Evolutionary conservation across 2,888 invertebrate genomes (phyloP), one percentile per base, ranked within the genome.

Genomic region (Cordilura impudica): DNA sequence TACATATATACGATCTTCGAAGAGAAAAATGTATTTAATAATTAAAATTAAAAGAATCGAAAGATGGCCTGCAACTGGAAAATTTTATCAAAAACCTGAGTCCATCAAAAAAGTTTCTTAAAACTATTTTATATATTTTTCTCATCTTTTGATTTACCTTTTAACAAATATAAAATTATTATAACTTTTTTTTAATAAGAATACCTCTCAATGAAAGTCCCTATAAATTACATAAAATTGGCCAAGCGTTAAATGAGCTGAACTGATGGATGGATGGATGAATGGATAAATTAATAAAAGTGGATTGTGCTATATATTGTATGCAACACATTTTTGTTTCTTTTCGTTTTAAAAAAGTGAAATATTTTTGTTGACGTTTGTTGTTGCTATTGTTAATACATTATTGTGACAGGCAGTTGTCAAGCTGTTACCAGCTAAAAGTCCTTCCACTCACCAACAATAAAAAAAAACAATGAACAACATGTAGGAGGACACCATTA

Each of bases 331-430:
- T 51, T 19, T 14, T 51, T 23, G 58, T 21, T 16, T 58, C 12
- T 35, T 43, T 23, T 51, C 23, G 6, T 23, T 60, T 43, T 43
- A n/a, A n/a, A 43, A 39, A 39, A n/a, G 35, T 35, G 3, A 12
- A 12, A 12, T 39, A n/a, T 14, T 43, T 43, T 43, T 23, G 60
- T 43, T 60, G 39, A 49, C 26, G 23, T 54, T 67, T 2, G 10
- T 35, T 54, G 16, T 45, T 53, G 23, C 19, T 29, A 10, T 60
- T 72, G 61, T 14, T 26, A 73, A 60, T 71, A 67, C 66, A 31
- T 66, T 74, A 74, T 69, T 75, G 75, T 63, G 75, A 63, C 69
- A 69, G 54, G 49, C 39, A 54, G 69, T 75, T 75, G 61, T 67
- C 67, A 75, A 71, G 71, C 71, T 61, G 66, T 60, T 49, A 49